These are phyloP conservation scores for Imbricaverruca yamaguchii DNA, from an alignment of 2,888 invertebrate species.

Conservation along the genomic window DNA sequence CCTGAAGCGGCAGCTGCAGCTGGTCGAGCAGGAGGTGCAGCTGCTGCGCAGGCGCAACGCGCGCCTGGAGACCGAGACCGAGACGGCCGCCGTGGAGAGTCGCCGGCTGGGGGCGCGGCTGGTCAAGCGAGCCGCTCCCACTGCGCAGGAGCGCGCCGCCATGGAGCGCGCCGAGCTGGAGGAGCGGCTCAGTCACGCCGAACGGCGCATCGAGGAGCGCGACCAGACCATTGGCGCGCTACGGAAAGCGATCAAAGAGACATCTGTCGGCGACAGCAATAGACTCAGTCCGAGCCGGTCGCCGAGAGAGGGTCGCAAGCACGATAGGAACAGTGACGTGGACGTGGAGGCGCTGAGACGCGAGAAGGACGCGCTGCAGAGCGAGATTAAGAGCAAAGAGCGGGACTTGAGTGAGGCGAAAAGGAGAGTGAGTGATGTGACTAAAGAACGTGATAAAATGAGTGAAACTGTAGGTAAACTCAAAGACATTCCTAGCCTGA, in stretches of 20 bases:
- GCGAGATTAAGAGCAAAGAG: slow-evolving; percentile 55
- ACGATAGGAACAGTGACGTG: slow-evolving; percentile 25
- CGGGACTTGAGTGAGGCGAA: slow-evolving; percentile 54
- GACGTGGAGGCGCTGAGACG: slow-evolving; percentile 24
- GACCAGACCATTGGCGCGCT: slow-evolving; percentile 47
- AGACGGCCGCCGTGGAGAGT: slow-evolving; percentile 64
- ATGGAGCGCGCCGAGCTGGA: slow-evolving; percentile 36
- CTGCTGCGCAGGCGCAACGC: slow-evolving; percentile 54
- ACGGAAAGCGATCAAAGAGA: slow-evolving; percentile 24
- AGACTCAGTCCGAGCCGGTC: slow-evolving; percentile 24
- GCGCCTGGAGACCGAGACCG: slow-evolving; percentile 62
- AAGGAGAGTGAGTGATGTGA: slow-evolving; percentile 33
- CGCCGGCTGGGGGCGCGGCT: slow-evolving; percentile 55
- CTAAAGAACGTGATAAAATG: slow-evolving; percentile 43
- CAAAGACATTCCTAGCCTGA: slow-evolving; percentile 57
- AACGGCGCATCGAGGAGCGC: slow-evolving; percentile 54
- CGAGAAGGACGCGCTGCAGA: slow-evolving; percentile 48
- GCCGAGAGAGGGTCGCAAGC: slow-evolving; percentile 22
- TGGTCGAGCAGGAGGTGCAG: slow-evolving; percentile 66
- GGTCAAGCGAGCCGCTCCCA: slow-evolving; percentile 36
- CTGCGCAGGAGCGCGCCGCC: slow-evolving; percentile 33
- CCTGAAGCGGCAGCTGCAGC: slow-evolving; percentile 62
- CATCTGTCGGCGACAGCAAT: background rate
- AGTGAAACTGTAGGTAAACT: slow-evolving; percentile 60
- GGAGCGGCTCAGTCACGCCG: slow-evolving; percentile 51